Percentiles rank a stretch among this genome's conserved stretches.
Evolutionary conservation across 2,113 vertebrate genomes (phyloP).

Genomic region (Spilogale gracilis): DNA sequence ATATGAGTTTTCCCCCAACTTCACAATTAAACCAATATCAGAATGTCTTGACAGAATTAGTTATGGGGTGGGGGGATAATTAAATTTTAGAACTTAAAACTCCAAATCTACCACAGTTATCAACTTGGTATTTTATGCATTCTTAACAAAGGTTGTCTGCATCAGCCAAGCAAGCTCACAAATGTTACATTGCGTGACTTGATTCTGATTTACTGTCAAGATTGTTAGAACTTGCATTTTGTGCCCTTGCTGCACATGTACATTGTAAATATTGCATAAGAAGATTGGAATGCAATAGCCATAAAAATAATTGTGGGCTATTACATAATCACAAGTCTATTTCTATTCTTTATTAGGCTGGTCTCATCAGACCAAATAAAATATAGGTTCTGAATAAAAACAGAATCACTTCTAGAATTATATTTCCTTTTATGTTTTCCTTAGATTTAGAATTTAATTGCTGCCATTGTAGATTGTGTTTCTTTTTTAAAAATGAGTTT

Average conservation of each 20-base stretch:
- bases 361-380: slow-evolving; percentile 72
- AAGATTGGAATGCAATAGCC: slow-evolving; percentile 95
- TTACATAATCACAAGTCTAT: slow-evolving; percentile 90
- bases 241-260: slow-evolving; percentile 90
- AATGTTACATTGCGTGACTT: slow-evolving; percentile 91
- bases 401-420: slow-evolving; percentile 64
- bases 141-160: slow-evolving; percentile 66
- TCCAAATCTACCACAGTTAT: slow-evolving; percentile 45
- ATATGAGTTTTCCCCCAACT: not conserved
- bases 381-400: slow-evolving; percentile 73
- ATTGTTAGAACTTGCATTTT: slow-evolving; percentile 94
- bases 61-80: not conserved
- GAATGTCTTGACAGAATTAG: not conserved
- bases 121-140: slow-evolving; percentile 69
- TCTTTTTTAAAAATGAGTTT: not conserved
- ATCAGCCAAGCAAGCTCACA: slow-evolving; percentile 78
- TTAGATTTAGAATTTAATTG: slow-evolving; percentile 63
- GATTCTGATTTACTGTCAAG: slow-evolving; percentile 88
- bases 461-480: slow-evolving; percentile 5
- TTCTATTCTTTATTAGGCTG: slow-evolving; percentile 84
- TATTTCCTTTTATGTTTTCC: slow-evolving; percentile 55
- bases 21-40: slow-evolving; percentile 67
- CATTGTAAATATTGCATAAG: slow-evolving; percentile 94
- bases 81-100: slow-evolving; percentile 68
- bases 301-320: slow-evolving; percentile 96